Conservation (phyloP, 2,888 invertebrate species). For the Microctonus brassicae region DNA sequence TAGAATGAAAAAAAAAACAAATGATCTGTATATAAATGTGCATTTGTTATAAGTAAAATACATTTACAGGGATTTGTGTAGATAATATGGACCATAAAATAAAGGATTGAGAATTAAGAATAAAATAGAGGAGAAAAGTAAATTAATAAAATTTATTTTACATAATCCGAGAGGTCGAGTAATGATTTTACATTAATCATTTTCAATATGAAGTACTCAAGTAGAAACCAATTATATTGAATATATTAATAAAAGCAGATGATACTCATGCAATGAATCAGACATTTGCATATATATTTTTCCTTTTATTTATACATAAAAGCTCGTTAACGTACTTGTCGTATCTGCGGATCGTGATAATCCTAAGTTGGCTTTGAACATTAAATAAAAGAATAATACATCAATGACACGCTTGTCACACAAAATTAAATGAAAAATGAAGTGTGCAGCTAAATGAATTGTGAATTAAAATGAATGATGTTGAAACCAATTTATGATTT, state of each 20-base stretch:
- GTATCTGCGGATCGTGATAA: slow-evolving; percentile 62
- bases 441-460: no score
- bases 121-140: not conserved
- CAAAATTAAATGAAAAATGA: not conserved
- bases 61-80: not conserved
- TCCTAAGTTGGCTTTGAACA: slow-evolving; percentile 67
- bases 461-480: no score
- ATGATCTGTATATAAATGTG: not conserved
- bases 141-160: not conserved
- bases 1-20: not conserved
- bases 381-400: slow-evolving; percentile 49
- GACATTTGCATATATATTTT: not conserved
- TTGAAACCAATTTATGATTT: no score
- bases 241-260: not conserved
- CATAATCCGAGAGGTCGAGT: not conserved
- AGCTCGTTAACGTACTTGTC: slow-evolving; percentile 64
- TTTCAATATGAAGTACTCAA: not conserved
- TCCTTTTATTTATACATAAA: slow-evolving; percentile 34
- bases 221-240: not conserved
- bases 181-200: not conserved
- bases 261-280: not conserved
- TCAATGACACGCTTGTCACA: slow-evolving; percentile 38
- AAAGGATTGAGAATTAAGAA: not conserved
- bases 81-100: no score
- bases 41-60: not conserved